phyloP scores from a whole-genome alignment of 2,797 vertebrate genomes.

The Oryzias sinensis region DNA sequence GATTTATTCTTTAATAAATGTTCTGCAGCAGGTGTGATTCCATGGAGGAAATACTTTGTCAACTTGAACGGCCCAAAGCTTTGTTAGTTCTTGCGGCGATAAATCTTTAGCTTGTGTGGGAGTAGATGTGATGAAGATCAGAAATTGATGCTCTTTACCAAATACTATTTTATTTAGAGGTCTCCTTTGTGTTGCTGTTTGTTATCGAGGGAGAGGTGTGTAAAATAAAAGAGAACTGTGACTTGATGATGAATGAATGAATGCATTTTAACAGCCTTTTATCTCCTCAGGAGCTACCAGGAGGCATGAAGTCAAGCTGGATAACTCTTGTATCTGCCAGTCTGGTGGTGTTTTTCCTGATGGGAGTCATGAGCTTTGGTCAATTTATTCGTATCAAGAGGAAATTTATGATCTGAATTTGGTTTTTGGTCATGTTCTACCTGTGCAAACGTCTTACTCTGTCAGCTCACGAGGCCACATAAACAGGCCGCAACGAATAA shows the following conservation, averaged over 20 bases:
- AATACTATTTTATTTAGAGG: slow-evolving; percentile 26
- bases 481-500: slow-evolving; percentile 37
- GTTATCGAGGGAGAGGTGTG: slow-evolving; percentile 2
- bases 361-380: slow-evolving; percentile 57
- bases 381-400: slow-evolving; percentile 67
- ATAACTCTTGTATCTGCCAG: slow-evolving; percentile 44
- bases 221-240: slow-evolving; percentile 11
- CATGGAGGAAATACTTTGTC: slow-evolving; percentile 48
- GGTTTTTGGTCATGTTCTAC: slow-evolving; percentile 60
- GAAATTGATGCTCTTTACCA: slow-evolving; percentile 12
- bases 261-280: slow-evolving; percentile 40
- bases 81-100: slow-evolving; percentile 22
- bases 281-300: slow-evolving; percentile 33
- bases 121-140: slow-evolving; percentile 5
- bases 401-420: slow-evolving; percentile 61
- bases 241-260: slow-evolving; percentile 16
- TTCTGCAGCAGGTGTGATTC: slow-evolving; percentile 43
- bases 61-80: slow-evolving; percentile 34
- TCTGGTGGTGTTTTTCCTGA: slow-evolving; percentile 45
- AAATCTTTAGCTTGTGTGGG: slow-evolving; percentile 14
- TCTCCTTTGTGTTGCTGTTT: slow-evolving; percentile 16
- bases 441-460: slow-evolving; percentile 56
- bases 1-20: slow-evolving; percentile 56
- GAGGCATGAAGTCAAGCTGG: slow-evolving; percentile 50
- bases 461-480: slow-evolving; percentile 48